Evolutionary conservation across 2,113 vertebrate genomes (phyloP).

Genomic region (Saguinus midas): DNA sequence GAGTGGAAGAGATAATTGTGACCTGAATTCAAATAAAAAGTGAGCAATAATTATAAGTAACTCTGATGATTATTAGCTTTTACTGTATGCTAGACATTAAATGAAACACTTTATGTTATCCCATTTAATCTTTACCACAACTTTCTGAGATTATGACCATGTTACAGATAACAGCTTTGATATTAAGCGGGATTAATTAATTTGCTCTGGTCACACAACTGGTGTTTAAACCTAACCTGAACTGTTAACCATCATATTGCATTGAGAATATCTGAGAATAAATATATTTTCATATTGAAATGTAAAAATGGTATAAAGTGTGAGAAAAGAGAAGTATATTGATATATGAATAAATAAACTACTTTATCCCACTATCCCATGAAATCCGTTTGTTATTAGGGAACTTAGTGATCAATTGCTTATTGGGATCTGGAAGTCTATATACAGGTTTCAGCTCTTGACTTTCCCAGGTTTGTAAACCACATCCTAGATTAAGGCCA

Average conservation of each 20-base stretch:
- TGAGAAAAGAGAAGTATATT: not conserved
- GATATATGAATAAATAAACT: not conserved
- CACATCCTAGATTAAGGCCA: not conserved
- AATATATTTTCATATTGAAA: not conserved
- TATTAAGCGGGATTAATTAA: not conserved
- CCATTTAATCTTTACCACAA: not conserved
- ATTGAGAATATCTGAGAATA: not conserved
- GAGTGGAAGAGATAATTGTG: not conserved
- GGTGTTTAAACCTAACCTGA: not conserved
- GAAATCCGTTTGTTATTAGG: not conserved
- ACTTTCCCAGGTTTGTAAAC: not conserved
- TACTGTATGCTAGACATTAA: not conserved
- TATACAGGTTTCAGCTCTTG: not conserved
- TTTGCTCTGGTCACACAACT: not conserved
- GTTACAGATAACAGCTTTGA: not conserved
- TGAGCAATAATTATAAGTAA: not conserved
- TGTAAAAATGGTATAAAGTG: not conserved
- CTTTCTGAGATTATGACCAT: not conserved
- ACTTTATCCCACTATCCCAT: not conserved
- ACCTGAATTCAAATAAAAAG: not conserved
- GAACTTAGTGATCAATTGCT: not conserved
- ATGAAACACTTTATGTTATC: not conserved
- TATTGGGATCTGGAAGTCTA: not conserved
- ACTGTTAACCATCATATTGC: not conserved
- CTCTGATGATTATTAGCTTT: not conserved